These are phyloP conservation scores for Nesoenas mayeri DNA, from an alignment of 2,113 vertebrate species.

Conservation along the genomic window DNA sequence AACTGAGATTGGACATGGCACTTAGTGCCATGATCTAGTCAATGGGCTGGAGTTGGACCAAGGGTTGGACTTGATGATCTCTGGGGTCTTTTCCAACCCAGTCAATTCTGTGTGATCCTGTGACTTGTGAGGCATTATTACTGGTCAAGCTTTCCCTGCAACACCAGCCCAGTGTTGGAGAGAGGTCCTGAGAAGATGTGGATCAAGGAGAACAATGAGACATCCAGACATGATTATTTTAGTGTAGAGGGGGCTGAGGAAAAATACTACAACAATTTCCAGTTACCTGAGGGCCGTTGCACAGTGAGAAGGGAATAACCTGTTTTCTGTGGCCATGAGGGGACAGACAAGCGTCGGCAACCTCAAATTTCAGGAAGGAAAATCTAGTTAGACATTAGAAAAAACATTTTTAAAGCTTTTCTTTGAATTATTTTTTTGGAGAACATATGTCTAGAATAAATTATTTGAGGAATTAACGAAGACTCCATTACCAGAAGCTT, in stretches of 20 bases:
- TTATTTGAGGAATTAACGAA: background rate
- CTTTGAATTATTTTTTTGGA: too few relatives aligned
- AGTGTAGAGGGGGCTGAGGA: background rate
- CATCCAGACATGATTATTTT: background rate
- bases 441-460: background rate
- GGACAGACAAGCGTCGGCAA: background rate
- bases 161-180: background rate
- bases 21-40: too few relatives aligned
- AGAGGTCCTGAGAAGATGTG: background rate
- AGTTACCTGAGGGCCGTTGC: background rate
- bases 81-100: too few relatives aligned
- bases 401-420: too few relatives aligned
- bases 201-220: background rate
- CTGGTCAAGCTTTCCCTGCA: background rate
- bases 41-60: too few relatives aligned
- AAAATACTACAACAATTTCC: background rate
- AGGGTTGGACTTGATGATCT: too few relatives aligned
- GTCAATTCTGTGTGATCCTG: too few relatives aligned
- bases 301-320: background rate
- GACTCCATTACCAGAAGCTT: background rate
- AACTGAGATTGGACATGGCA: too few relatives aligned
- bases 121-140: background rate
- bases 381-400: background rate
- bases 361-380: background rate
- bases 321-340: fast-evolving